Evolutionary conservation across 2,113 vertebrate species (phyloP), one percentile per base, ranked within the genome.

Genomic region (Clupea harengus): DNA sequence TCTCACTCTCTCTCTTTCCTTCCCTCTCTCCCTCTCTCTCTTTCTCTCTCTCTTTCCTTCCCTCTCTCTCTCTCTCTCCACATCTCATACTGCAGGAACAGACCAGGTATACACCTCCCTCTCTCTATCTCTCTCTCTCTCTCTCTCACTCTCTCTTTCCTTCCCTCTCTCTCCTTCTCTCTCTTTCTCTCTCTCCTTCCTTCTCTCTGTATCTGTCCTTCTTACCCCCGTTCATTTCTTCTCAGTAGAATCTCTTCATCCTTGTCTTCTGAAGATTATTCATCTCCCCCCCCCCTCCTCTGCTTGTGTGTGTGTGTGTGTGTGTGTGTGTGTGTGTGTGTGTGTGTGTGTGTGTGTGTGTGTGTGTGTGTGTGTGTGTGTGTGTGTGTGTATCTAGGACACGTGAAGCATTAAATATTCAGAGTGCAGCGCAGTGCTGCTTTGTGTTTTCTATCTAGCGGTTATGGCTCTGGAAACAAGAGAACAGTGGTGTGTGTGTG

Each of bases 1-100:
- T n/a, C 5, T n/a, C n/a, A 7, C 22, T 25, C 22, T 25, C 1
- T 22, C 20, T 9, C 22, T 22, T 6, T 8, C 57, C 7, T 64
- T 22, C 57, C 18, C 22, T 22, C 18, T 57, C 3, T 64, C 60
- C 25, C 7, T n/a, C 20, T 82, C 2, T 3, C 81, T 49, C 9
- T 6, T 1, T 84, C 11, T 1, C 3, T 57, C 49, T 93, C 90
- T 83, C 50, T 78, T 57, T 67, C 18, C 82, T 67, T 32, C 80
- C 82, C 81, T 50, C 45, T 57, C 60, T n/a, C 75, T 83, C 78
- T 39, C 39, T 39, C 39, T 39, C 39, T 39, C 98, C 98, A 0
- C 98, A 99, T 95, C 97, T 99, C 89, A 97, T 99, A 87, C 95
- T 99, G 85, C 98, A 99, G 92, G 98, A 99, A 88, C 98, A 99